Evolutionary conservation across 2,888 invertebrate species (phyloP).

Genomic region (Tetheella fluctuosa): DNA sequence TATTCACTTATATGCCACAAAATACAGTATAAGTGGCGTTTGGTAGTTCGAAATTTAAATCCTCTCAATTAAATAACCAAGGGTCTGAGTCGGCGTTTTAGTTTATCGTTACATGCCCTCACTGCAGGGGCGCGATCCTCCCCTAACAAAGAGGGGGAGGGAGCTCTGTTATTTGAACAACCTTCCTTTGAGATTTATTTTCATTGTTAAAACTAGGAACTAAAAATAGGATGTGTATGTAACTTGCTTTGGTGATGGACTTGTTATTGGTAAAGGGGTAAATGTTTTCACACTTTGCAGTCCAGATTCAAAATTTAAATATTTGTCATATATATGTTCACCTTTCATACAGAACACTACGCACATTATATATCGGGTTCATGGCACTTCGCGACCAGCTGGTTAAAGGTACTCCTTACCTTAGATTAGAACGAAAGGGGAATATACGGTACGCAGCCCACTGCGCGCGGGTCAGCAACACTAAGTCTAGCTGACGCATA

Average conservation of each 20-base stretch:
- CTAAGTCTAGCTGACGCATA: no score
- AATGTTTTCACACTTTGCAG: slow-evolving; percentile 31
- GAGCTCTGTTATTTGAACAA: no score
- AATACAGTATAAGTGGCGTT: background rate
- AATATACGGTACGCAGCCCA: no score
- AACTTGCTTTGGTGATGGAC: background rate
- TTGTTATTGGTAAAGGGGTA: slow-evolving; percentile 17
- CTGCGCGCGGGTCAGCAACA: no score
- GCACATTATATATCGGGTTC: slow-evolving; percentile 39
- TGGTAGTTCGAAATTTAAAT: background rate
- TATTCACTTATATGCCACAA: background rate
- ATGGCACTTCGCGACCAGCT: slow-evolving; percentile 27
- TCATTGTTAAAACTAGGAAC: background rate
- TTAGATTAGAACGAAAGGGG: no score
- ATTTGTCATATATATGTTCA: slow-evolving; percentile 36
- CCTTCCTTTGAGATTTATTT: background rate
- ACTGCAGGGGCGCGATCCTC: no score
- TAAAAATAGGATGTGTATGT: background rate
- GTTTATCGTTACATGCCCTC: no score
- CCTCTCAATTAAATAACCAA: background rate
- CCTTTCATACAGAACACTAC: slow-evolving; percentile 29
- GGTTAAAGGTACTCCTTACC: background rate
- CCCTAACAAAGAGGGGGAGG: no score
- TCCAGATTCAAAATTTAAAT: slow-evolving; percentile 53
- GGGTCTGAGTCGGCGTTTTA: background rate